Conservation (phyloP, 1,140 invertebrate species). For the Saccostrea glomerata region DNA sequence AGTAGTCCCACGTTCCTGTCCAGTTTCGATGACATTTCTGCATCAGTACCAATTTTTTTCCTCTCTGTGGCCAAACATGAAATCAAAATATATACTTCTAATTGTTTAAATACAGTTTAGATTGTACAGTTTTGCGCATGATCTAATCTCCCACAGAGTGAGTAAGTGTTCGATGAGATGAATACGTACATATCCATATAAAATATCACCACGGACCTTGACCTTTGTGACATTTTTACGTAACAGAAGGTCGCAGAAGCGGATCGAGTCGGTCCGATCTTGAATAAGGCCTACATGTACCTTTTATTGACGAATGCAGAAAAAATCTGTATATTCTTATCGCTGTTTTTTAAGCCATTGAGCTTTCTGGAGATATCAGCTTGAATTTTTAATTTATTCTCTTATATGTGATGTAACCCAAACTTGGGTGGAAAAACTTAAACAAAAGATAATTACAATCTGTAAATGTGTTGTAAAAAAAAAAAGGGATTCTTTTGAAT, state of each 20-base stretch:
- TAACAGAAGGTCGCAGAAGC: background rate
- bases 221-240: too few relatives aligned
- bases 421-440: background rate
- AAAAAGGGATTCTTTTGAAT: background rate
- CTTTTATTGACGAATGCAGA: background rate
- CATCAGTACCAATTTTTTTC: background rate
- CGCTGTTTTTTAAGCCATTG: background rate
- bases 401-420: background rate
- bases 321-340: background rate
- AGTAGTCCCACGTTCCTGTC: conserved; percentile 68
- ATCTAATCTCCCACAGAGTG: background rate
- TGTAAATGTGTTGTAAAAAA: background rate
- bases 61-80: background rate
- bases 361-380: background rate
- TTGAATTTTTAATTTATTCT: background rate
- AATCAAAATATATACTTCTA: background rate
- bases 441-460: background rate
- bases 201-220: background rate
- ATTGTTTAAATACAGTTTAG: background rate
- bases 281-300: background rate
- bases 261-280: background rate
- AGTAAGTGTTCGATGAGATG: background rate
- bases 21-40: conserved; percentile 46
- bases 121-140: background rate
- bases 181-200: background rate